These are phyloP conservation scores for Herminia tarsipennalis DNA, from an alignment of 2,888 invertebrate species.

Conservation along the genomic window DNA sequence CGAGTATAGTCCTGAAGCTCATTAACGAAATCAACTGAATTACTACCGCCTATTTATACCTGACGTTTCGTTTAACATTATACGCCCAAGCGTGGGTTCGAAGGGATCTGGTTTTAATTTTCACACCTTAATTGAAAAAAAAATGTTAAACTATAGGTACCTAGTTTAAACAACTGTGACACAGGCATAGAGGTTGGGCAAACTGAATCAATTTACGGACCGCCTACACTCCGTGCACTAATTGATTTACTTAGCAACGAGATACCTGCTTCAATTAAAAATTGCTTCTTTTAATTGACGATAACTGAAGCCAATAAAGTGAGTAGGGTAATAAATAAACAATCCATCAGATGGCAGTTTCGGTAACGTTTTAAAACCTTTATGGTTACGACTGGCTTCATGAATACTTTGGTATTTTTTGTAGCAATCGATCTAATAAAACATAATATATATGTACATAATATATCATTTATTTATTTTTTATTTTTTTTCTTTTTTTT, in stretches of 20 bases:
- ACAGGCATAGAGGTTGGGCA: constrained; percentile 49
- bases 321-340: constrained; percentile 47
- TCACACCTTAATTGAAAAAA: constrained; percentile 39
- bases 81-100: constrained; percentile 11
- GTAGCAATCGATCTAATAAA: no score
- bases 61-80: constrained; percentile 17
- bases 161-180: constrained; percentile 36
- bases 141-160: constrained; percentile 35
- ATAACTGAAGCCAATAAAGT: constrained; percentile 56
- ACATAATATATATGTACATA: no score
- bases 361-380: constrained; percentile 15
- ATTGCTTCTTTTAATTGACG: constrained; percentile 69
- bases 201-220: constrained; percentile 65
- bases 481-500: no score
- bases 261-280: constrained; percentile 74
- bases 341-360: constrained; percentile 26
- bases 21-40: constrained; percentile 28
- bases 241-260: constrained; percentile 81
- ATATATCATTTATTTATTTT: no score
- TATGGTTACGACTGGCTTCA: constrained; percentile 1
- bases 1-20: constrained; percentile 6
- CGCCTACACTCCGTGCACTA: constrained; percentile 66
- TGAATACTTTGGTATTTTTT: not conserved
- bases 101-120: constrained; percentile 26
- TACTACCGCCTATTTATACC: constrained; percentile 16